Percentiles rank a stretch among this genome's conserved stretches.
Evolutionary conservation across 35 echinoderm and acorn worm genomes (phyloP).

Genomic region (Lytechinus pictus): DNA sequence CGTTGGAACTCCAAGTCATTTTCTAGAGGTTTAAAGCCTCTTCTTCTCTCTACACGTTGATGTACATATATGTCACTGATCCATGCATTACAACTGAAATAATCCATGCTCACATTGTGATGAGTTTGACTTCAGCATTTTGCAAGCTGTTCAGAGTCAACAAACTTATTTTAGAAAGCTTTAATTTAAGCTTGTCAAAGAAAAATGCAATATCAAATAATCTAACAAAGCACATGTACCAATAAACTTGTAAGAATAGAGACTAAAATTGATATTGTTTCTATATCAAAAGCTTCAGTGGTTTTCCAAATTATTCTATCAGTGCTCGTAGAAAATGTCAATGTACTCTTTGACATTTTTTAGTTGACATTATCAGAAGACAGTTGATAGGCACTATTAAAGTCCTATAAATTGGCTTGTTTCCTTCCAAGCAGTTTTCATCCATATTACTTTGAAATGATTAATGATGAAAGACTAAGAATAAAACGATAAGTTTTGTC

Average conservation of each 20-base stretch:
- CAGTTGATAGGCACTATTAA: not conserved
- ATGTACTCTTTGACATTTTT: not conserved
- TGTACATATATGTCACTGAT: not conserved
- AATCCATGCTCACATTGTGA: not conserved
- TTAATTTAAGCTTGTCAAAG: not conserved
- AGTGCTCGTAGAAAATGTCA: not conserved
- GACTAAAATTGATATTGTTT: not conserved
- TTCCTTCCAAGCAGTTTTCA: not conserved
- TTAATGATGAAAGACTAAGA: not conserved
- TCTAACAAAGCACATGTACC: not conserved
- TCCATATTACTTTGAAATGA: not conserved
- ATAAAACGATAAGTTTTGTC: not conserved
- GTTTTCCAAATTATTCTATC: not conserved
- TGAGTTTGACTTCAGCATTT: not conserved
- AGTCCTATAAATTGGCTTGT: not conserved
- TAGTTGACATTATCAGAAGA: not conserved
- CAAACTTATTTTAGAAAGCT: not conserved
- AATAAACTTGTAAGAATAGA: not conserved
- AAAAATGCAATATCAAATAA: not conserved
- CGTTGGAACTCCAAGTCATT: not conserved
- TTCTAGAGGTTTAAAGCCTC: not conserved
- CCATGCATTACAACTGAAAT: not conserved
- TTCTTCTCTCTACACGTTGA: not conserved
- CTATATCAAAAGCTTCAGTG: not conserved
- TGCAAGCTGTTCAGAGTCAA: not conserved